Base-by-base conservation (phyloP, 2,888 invertebrate genomes). In the Macrosiphum euphorbiae region DNA sequence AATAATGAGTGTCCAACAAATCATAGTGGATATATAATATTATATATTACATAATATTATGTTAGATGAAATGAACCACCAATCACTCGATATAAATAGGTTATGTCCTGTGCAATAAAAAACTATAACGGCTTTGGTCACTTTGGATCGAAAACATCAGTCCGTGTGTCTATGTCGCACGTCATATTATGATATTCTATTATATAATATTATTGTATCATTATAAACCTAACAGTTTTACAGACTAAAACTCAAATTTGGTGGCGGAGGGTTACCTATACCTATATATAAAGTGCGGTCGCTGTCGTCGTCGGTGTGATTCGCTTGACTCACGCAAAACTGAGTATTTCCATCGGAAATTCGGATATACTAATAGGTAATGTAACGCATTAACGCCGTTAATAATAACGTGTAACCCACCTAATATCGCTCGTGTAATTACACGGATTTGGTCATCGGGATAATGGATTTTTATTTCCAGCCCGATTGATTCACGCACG, bases 331-430 rank as follows among this genome's bases (percentile, higher is more conserved):
- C 78, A 78, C 78, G 8, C 35, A 35, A 78, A 78, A 78, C 35
- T 78, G 78, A 20, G 78, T 78, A 78, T 78, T 78, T 78, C 78
- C 78, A 35, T 78, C 35, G 78, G 78, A 78, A 78, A 78, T 78
- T 78, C 78, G 78, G 35, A 20, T 35, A 16, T 35, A 61, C 44
- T 44, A n/a, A n/a, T 10, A 10, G 47, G 47, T 28, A 61, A 8
- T 35, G 16, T 35, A 78, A n/a, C 67, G 13, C 67, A 55, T 24
- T 55, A 20, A 55, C 20, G 55, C 55, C 20, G 5, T n/a, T n/a
- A 67, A n/a, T 35, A 7, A 67, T 67, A 67, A 67, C 35, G 35
- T n/a, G 20, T 78, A 20, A 35, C 78, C 35, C 8, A 78, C 8
- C 20, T 20, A 35, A 78, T 78, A 52, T 16, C 52, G 11, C 52